phyloP scores from a whole-genome alignment of 1,140 invertebrate species.

The Sarcophaga bullata region DNA sequence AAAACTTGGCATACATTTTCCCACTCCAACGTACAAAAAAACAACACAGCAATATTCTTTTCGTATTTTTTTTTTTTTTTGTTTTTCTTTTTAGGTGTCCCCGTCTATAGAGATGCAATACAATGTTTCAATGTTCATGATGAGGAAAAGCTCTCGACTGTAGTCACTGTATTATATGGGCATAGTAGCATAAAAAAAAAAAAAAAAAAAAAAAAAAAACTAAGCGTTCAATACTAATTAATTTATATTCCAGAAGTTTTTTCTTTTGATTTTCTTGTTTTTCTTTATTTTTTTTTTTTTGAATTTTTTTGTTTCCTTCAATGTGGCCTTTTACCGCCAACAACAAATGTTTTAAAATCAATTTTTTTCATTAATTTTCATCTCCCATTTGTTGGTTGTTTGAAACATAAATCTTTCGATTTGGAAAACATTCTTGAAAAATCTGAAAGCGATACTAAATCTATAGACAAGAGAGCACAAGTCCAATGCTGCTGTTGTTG shows the following conservation, averaged over 20 bases:
- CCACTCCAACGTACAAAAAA: not conserved
- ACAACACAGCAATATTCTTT: no score
- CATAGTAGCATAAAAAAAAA: no score
- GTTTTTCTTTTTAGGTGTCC: no score
- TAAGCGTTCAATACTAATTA: not conserved
- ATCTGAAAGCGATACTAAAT: not conserved
- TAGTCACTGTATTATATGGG: not conserved
- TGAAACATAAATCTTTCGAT: constrained; percentile 7
- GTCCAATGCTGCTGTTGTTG: not conserved
- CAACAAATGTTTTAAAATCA: not conserved
- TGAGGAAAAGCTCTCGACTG: not conserved
- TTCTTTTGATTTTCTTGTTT: no score
- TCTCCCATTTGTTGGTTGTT: not conserved
- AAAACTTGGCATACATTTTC: constrained; percentile 37
- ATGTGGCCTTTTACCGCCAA: not conserved
- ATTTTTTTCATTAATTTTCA: not conserved
- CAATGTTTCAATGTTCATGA: not conserved
- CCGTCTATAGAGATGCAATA: not conserved
- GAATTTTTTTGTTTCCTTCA: not conserved
- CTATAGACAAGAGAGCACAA: not conserved
- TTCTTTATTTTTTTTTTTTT: no score
- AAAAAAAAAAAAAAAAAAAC: not conserved
- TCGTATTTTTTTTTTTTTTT: no score
- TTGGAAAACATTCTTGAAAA: not conserved
- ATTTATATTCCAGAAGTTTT: not conserved